Evolutionary conservation across 2,113 vertebrate genomes (phyloP).

Genomic region (Spheniscus mendiculus): DNA sequence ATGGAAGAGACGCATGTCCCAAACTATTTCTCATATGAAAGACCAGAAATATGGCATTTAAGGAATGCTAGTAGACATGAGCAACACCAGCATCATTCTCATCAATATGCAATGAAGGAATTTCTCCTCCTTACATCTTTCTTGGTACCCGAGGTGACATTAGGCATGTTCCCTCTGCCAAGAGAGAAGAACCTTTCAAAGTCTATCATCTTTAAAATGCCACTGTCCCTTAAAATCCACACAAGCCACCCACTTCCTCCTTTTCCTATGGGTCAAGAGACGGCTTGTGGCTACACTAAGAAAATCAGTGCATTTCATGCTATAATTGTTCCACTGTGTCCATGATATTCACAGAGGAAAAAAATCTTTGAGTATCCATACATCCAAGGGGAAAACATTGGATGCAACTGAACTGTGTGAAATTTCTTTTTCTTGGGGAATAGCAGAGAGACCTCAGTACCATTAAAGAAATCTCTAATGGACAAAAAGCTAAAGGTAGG

Average conservation of each 20-base stretch:
- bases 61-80: not conserved
- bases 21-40: not conserved
- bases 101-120: not conserved
- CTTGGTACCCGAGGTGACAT: not conserved
- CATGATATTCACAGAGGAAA: not conserved
- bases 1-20: not conserved
- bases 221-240: not conserved
- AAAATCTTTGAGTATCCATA: not conserved
- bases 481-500: not conserved
- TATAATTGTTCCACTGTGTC: not conserved
- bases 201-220: not conserved
- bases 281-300: not conserved
- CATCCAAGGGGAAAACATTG: not conserved
- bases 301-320: not conserved
- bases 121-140: not conserved
- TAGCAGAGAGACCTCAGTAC: not conserved
- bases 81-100: not conserved
- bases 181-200: not conserved
- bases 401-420: not conserved
- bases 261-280: not conserved
- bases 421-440: not conserved
- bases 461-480: not conserved
- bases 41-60: not conserved
- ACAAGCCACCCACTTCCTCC: not conserved
- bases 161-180: not conserved